Evolutionary conservation across 1,140 invertebrate genomes (phyloP), one percentile per base, ranked within the genome.

Genomic region (Brachionus rotundiformis): DNA sequence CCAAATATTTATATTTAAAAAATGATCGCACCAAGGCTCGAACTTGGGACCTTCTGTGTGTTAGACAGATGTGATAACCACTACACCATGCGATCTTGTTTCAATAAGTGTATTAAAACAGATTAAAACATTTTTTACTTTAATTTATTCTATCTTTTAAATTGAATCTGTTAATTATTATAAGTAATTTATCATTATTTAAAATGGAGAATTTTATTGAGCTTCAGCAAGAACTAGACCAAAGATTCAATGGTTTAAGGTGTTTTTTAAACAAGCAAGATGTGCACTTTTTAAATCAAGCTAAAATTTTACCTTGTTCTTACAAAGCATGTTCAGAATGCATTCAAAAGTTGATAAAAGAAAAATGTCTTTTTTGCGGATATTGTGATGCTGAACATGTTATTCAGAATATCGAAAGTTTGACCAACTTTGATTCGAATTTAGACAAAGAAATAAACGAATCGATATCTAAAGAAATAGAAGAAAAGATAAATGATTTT

Each of bases 61-160:
- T 68, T 68, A 68, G 63, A 68, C 63, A 68, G 63, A 23, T 68
- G 63, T 68, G 63, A 68, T 68, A 68, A 68, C 63, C 63, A 68
- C 63, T 68, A 68, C 63, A 68, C 63, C 63, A 68, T 68, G 63
- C 63, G 63, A 68, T 68, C 63, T 10, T n/a, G n/a, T n/a, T n/a
- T 27, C 59, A 27, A 61, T 23, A 19, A 61, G 10, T n/a, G n/a
- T n/a, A n/a, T n/a, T n/a, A n/a, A n/a, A n/a, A n/a, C n/a, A n/a
- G n/a, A n/a, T n/a, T n/a, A n/a, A n/a, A n/a, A n/a, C n/a, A n/a
- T n/a, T n/a, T n/a, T n/a, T n/a, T n/a, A n/a, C n/a, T n/a, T n/a
- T n/a, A n/a, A n/a, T n/a, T n/a, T n/a, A n/a, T n/a, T n/a, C n/a
- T n/a, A n/a, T n/a, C n/a, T n/a, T n/a, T n/a, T n/a, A n/a, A n/a